Percentiles rank a stretch among this genome's conserved stretches.
phyloP scores from a whole-genome alignment of 2,113 vertebrate genomes.

The Pampusana beccarii region DNA sequence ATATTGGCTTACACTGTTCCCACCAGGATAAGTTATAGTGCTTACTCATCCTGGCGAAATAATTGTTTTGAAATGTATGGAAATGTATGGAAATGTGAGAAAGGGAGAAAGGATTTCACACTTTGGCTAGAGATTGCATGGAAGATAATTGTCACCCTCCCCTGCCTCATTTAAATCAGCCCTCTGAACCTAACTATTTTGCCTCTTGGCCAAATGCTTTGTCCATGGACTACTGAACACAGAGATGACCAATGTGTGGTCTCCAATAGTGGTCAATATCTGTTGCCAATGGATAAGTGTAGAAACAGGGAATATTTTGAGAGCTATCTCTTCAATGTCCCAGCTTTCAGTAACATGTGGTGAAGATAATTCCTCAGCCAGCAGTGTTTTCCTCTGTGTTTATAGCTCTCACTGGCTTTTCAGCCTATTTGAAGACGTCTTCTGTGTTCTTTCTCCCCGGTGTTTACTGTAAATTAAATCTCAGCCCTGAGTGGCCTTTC shows the following conservation, averaged over 20 bases:
- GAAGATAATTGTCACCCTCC: background rate
- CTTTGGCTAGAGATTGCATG: background rate
- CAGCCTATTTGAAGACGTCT: background rate
- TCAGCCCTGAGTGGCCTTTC: background rate
- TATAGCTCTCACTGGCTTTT: background rate
- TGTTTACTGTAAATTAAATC: background rate
- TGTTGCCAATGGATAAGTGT: background rate
- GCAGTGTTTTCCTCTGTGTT: background rate
- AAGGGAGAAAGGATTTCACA: background rate
- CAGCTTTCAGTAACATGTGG: background rate
- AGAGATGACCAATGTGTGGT: background rate
- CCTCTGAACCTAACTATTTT: background rate
- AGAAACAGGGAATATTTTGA: background rate
- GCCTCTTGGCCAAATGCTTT: background rate
- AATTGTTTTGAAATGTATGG: background rate
- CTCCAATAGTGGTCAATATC: background rate
- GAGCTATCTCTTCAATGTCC: background rate
- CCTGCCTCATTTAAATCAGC: background rate
- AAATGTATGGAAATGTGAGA: background rate
- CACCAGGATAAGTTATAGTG: background rate
- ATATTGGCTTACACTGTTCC: background rate
- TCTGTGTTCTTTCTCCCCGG: background rate
- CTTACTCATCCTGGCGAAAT: background rate
- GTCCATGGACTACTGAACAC: background rate
- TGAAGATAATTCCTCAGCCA: background rate